Evolutionary conservation across 2,888 invertebrate genomes (phyloP).

Genomic region (Ectemnius cavifrons): DNA sequence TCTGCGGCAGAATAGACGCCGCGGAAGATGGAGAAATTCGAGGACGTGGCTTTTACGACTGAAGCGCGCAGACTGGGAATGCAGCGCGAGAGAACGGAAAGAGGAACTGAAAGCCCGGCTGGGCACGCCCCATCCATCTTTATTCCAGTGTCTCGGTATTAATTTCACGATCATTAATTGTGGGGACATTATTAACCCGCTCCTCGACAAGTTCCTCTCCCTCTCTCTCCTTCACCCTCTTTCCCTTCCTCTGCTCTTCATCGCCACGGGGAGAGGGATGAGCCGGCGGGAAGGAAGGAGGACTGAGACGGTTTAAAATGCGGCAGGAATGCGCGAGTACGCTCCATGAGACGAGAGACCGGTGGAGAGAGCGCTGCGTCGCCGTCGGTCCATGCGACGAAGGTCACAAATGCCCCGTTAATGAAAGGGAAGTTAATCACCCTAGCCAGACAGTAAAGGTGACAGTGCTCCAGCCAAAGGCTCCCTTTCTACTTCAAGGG

Average conservation of each 20-base stretch:
- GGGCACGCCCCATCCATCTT: constrained; percentile 35
- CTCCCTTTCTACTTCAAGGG: constrained; percentile 17
- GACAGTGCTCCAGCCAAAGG: constrained; percentile 31
- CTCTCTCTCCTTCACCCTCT: no score
- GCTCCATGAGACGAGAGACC: constrained; percentile 29
- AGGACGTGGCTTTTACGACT: constrained; percentile 23
- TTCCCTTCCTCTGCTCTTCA: no score
- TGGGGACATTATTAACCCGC: constrained; percentile 58
- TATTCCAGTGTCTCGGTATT: constrained; percentile 52
- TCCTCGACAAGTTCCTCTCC: constrained; percentile 35
- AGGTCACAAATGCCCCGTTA: constrained; percentile 59
- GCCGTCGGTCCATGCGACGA: constrained; percentile 44
- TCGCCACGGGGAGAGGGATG: constrained; percentile 36
- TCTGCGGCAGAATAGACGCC: constrained; percentile 4
- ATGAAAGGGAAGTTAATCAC: constrained; percentile 63
- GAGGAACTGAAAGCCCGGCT: constrained; percentile 7
- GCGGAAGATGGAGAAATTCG: constrained; percentile 17
- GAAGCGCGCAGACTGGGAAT: constrained; percentile 21
- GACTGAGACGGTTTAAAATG: constrained; percentile 56
- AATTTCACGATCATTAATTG: constrained; percentile 63
- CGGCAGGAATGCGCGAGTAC: constrained; percentile 56
- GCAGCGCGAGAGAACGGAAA: not conserved
- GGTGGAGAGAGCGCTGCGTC: constrained; percentile 24
- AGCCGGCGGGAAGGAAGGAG: constrained; percentile 33
- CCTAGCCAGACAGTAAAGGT: constrained; percentile 54